Conservation (phyloP, 2,113 vertebrate species). For the Vulpes ferrilata region DNA sequence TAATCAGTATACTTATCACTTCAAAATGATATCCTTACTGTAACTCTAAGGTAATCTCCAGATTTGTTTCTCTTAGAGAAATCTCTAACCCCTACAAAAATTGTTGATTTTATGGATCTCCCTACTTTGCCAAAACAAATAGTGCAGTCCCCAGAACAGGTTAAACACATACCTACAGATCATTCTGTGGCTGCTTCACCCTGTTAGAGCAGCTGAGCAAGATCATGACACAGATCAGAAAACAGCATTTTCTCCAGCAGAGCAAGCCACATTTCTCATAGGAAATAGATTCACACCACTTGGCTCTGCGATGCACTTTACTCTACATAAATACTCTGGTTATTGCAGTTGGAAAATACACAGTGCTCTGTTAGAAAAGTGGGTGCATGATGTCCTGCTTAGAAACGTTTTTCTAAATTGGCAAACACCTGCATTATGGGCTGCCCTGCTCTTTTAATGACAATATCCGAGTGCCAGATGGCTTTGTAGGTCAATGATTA, state of each 20-base stretch:
- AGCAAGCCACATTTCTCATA: not conserved
- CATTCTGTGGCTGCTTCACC: not conserved
- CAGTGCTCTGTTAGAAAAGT: not conserved
- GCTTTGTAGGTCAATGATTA: not conserved
- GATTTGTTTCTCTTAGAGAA: conserved; percentile 48
- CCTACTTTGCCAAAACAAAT: conserved; percentile 53
- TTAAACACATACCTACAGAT: not conserved
- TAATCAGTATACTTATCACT: not conserved
- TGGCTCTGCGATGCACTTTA: not conserved
- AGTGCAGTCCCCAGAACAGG: not conserved
- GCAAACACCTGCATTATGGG: not conserved
- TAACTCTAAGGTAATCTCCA: conserved; percentile 40
- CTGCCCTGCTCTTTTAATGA: not conserved
- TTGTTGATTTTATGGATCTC: conserved; percentile 21
- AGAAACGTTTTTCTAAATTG: not conserved
- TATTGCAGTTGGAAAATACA: not conserved
- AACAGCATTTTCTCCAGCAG: not conserved
- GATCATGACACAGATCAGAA: not conserved
- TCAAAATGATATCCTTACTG: conserved; percentile 46
- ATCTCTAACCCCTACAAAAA: conserved; percentile 19
- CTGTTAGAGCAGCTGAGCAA: not conserved
- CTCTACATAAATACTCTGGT: not conserved
- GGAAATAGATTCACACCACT: not conserved
- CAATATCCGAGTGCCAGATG: not conserved
- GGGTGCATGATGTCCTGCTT: not conserved